Base-by-base conservation (phyloP, 2,888 invertebrate genomes). In the Drosophila hawaiiensis region DNA sequence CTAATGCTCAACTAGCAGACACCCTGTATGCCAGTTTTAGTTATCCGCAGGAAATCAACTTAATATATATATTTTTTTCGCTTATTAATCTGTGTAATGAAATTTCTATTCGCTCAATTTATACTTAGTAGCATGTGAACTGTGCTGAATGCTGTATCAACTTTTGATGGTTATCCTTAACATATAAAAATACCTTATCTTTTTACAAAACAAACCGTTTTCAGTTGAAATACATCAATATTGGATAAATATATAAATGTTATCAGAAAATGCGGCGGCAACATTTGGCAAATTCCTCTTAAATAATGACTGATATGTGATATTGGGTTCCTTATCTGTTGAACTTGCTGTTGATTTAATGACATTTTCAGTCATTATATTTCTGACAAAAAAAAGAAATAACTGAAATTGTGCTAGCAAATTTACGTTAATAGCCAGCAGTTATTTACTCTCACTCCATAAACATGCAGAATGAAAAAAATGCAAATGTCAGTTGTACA, bases 301-400 rank as follows among this genome's bases (percentile, higher is more conserved):
- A 33, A 62, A 80, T 63, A 50, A 64, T 55, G 37, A n/a, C 50
- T 61, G 66, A 63, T 74, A 69, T 78, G 56, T 70, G 66, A 52
- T 76, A 59, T 71, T 65, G 50, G 50, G 73, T 60, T 56, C 52
- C 60, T 78, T 80, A 80, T 80, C 54, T 63, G 65, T 39, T 59
- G 56, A 68, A 56, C 55, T 68, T 67, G 52, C 43, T 43, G 70
- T 65, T 78, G 78, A 75, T 65, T 79, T 72, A 79, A 76, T 79
- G 78, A 69, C 86, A 76, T 78, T 86, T 86, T 49, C 70, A 76
- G 76, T 71, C 84, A 86, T 84, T 74, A 77, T 76, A 79, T 61
- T 61, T 68, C 56, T 41, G 29, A 49, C 28, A 50, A 43, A 70
- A 50, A 60, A 41, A 50, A 60, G 41, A 55, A n/a, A 56, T 39